Evolutionary conservation across 2,797 vertebrate genomes (phyloP).

Genomic region (Vireo griseus): DNA sequence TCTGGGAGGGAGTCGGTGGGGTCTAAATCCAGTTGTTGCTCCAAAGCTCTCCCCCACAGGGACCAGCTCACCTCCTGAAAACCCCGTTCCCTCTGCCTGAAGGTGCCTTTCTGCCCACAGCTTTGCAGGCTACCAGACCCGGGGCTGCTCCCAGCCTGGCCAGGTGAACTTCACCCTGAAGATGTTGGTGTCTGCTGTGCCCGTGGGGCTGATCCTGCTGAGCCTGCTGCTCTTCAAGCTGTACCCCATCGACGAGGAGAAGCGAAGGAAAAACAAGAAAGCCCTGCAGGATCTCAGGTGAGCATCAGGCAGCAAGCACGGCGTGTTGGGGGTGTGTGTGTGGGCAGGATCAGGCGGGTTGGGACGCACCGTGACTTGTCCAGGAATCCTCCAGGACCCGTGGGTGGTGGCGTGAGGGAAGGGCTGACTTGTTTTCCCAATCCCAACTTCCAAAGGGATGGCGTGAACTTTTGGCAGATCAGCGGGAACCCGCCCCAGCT

Average conservation of each 20-base stretch:
- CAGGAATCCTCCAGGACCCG: neutral
- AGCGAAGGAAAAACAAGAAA: constrained; percentile 86
- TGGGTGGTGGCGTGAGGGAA: neutral
- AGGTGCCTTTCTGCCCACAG: constrained; percentile 56
- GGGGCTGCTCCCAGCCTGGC: constrained; percentile 86
- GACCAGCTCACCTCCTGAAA: neutral
- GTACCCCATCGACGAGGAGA: constrained; percentile 90
- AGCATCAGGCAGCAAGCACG: neutral
- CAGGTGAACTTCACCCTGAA: constrained; percentile 87
- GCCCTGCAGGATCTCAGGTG: constrained; percentile 86
- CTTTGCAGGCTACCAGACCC: constrained; percentile 89
- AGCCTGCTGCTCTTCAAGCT: constrained; percentile 86
- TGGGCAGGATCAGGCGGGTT: neutral
- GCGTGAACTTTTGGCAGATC: neutral
- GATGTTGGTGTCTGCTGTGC: constrained; percentile 87
- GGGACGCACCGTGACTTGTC: neutral
- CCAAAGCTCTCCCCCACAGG: neutral
- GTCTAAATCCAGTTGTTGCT: neutral
- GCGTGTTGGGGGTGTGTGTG: neutral
- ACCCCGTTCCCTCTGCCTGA: neutral
- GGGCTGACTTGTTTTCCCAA: neutral
- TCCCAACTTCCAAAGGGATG: neutral
- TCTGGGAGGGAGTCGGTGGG: neutral
- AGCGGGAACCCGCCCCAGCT: fast-evolving
- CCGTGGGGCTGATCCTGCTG: constrained; percentile 84